Evolutionary conservation across 1,140 invertebrate species (phyloP), one percentile per base, ranked within the genome.

Genomic region (Prorops nasuta): DNA sequence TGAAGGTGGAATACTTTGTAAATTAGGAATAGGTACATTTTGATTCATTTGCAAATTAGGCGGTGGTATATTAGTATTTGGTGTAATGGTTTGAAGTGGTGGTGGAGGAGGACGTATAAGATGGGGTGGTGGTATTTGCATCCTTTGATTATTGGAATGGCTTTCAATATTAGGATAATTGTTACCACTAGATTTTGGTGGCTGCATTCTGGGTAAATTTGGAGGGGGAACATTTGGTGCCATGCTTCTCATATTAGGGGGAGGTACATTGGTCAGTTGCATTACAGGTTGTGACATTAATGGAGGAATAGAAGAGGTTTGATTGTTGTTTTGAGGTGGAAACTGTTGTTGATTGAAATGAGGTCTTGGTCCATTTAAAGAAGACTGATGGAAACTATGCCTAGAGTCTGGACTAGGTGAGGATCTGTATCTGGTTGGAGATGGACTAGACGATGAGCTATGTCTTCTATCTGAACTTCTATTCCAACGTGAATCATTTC

Each of bases 31-130:
- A 8, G 63, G 19, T 14, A 66, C 41, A 7, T 60, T 63, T 6
- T 58, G 63, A 22, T 54, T 43, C 3, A 68, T 59, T 19, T 66
- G 65, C 40, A 75, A 60, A 19, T 62, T 66, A 2, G 76, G 74
- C 1, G 76, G 76, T 8, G 76, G 76, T 2, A 77, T 48, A 12
- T 64, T 74, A 0, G 74, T 75, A 28, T 74, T 72, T 0, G 67
- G 65, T 12, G 66, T 67, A 46, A 70, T 54, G 18, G 19, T 52
- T 41, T 65, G 66, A 9, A 72, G 49, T 0, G 61, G 54, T 16
- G 69, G 68, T 4, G 64, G 68, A 14, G 66, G 63, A 40, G 67
- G 65, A 36, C 57, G 55, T 37, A 75, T 66, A n/a, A 66, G 56
- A 21, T 69, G 69, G 1, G 72, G 65, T 2, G 75, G 71, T 7